Base-by-base conservation (phyloP, 2,113 vertebrate genomes). In the Formicarius rufipectus region DNA sequence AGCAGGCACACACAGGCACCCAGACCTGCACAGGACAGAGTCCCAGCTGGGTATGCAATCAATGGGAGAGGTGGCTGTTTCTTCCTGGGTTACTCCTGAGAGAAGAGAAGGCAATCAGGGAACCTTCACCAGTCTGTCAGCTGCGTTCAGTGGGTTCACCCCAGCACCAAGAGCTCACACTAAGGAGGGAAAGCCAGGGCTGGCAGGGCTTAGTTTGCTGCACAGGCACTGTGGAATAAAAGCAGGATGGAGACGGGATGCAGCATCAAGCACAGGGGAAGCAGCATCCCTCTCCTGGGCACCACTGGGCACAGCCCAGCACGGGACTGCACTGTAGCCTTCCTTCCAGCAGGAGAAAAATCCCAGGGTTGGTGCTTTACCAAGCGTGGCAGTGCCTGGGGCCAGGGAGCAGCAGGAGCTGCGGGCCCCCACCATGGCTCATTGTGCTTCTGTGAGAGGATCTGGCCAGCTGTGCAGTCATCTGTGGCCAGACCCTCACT, bases 401-500 rank as follows among this genome's bases (percentile, higher is more conserved):
- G 42, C 55, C 1, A 1, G 81, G 63, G 84, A 84, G 60, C 40
- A 2, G 69, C 39, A 63, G 84, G 77, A 91, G 64, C 49, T 14
- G 27, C 0, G 0, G 77, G 71, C 78, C 62, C 69, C 66, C 31
- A 0, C n/a, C 58, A 49, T 0, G 4, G 44, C 64, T 81, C 83
- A 33, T 91, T 90, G 79, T 86, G 68, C 84, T 62, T 18, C 84
- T 67, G 53, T 21, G 76, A 42, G 45, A 96, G 59, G 87, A 80
- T 91, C 90, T 93, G 91, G 83, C 67, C 94, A 96, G 94, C 78
- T 89, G 95, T 67, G 89, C 89, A 94, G 64, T 71, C 74, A 93
- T 68, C 96, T 96, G 93, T 92, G 82, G 95, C 92, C 89, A 89
- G n/a, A 71, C 18, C 82, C 78, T 56, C 4, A 0, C 73, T 92